Percentiles rank a stretch among this genome's conserved stretches.
Conservation (phyloP, 1,140 invertebrate genomes). For the Linepithema humile region DNA sequence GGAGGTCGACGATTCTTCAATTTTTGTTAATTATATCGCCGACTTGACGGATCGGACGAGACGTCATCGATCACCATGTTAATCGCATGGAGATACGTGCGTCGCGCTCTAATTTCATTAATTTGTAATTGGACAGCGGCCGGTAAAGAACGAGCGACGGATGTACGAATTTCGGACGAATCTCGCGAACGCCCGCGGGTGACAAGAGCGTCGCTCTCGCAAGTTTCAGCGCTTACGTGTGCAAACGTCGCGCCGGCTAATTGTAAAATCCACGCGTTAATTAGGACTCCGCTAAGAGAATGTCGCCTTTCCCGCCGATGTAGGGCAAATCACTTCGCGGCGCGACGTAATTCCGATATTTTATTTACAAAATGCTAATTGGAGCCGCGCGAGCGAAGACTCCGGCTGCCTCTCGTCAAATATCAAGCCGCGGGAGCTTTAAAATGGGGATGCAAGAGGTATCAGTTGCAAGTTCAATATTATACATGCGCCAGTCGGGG, state of each 20-base stretch:
- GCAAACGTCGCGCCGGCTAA: constrained; percentile 11
- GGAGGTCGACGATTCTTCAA: background rate
- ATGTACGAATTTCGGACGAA: background rate
- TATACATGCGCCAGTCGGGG: background rate
- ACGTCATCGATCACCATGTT: constrained; percentile 16
- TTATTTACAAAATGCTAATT: constrained; percentile 46
- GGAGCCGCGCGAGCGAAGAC: background rate
- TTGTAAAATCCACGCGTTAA: constrained; percentile 32
- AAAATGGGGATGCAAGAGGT: constrained; percentile 18
- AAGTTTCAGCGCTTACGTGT: background rate
- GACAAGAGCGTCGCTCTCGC: background rate
- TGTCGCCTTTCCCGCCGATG: background rate
- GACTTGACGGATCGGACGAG: constrained; percentile 4
- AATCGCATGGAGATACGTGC: background rate
- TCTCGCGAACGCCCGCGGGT: background rate
- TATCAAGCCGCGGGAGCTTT: background rate
- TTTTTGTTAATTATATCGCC: constrained; percentile 25
- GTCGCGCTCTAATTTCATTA: constrained; percentile 5
- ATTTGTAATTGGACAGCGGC: constrained; percentile 19
- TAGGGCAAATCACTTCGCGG: background rate
- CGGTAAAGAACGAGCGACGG: background rate
- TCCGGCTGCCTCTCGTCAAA: background rate
- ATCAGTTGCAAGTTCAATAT: constrained; percentile 48
- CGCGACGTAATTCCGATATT: constrained; percentile 5
- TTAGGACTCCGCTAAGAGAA: constrained; percentile 28